phyloP scores from a whole-genome alignment of 1,140 invertebrate species.

The Diabrotica virgifera region DNA sequence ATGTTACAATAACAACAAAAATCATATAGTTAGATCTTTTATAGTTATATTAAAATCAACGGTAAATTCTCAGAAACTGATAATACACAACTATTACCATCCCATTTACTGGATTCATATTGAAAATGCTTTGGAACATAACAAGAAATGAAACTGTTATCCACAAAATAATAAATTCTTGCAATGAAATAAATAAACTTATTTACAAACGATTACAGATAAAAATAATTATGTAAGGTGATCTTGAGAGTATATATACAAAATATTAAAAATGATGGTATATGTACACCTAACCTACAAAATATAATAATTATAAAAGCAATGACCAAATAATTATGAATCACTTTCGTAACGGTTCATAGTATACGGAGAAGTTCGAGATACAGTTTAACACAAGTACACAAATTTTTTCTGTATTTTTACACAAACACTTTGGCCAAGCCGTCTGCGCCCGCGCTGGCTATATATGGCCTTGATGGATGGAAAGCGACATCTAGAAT shows the following conservation, averaged over 20 bases:
- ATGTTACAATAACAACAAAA: no score
- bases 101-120: no score
- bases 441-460: slow-evolving; percentile 96
- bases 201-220: slow-evolving; percentile 30
- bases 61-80: no score
- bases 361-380: slow-evolving; percentile 1
- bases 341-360: slow-evolving; percentile 8
- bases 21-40: no score
- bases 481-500: slow-evolving; percentile 99
- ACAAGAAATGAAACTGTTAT: neutral
- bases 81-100: no score
- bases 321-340: neutral
- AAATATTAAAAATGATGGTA: slow-evolving; percentile 30
- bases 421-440: slow-evolving; percentile 94
- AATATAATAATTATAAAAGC: slow-evolving; percentile 23
- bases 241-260: slow-evolving; percentile 28
- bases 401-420: slow-evolving; percentile 12
- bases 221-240: slow-evolving; percentile 19
- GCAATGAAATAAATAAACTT: slow-evolving; percentile 32
- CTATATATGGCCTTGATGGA: slow-evolving; percentile 96
- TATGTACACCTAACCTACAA: slow-evolving; percentile 30
- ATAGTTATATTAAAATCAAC: no score
- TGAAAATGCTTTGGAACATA: no score
- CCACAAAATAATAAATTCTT: slow-evolving; percentile 8
- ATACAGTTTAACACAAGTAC: slow-evolving; percentile 5